Conservation (phyloP, 1,140 invertebrate genomes). For the Papilio machaon region DNA sequence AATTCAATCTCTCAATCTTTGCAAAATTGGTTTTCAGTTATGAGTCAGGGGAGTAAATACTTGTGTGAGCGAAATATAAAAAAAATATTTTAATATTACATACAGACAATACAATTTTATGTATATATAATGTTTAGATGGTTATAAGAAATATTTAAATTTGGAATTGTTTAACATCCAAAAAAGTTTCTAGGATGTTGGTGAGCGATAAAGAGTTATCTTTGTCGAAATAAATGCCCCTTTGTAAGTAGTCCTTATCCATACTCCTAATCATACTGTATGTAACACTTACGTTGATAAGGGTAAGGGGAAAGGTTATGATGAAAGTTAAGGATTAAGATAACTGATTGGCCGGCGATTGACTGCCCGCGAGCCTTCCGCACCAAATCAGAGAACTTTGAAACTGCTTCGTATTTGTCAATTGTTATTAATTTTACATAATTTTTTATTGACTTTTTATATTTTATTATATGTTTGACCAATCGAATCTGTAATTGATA, state of each 20-base stretch:
- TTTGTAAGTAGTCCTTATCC: constrained; percentile 13
- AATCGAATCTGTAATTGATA: too few relatives aligned
- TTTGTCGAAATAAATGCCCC: background rate
- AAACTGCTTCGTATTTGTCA: background rate
- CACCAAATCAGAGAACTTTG: background rate
- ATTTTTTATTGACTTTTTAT: background rate
- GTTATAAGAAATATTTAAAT: too few relatives aligned
- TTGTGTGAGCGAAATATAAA: too few relatives aligned
- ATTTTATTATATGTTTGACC: background rate
- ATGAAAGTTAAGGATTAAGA: constrained; percentile 27
- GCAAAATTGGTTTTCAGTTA: too few relatives aligned
- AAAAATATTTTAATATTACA: too few relatives aligned
- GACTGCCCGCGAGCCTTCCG: constrained; percentile 10
- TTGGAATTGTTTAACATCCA: constrained; percentile 23
- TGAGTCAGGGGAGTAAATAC: too few relatives aligned
- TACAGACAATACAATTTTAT: too few relatives aligned
- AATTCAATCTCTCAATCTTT: too few relatives aligned
- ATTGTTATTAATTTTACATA: background rate
- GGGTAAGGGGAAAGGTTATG: constrained; percentile 5
- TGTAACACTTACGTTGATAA: constrained; percentile 22
- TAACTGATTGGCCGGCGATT: constrained; percentile 30
- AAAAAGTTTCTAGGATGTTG: constrained; percentile 26
- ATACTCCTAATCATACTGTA: constrained; percentile 13
- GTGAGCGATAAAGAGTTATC: constrained; percentile 23
- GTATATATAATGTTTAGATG: too few relatives aligned